Conservation (phyloP, 2,888 invertebrate genomes). For the Fragum fragum region DNA sequence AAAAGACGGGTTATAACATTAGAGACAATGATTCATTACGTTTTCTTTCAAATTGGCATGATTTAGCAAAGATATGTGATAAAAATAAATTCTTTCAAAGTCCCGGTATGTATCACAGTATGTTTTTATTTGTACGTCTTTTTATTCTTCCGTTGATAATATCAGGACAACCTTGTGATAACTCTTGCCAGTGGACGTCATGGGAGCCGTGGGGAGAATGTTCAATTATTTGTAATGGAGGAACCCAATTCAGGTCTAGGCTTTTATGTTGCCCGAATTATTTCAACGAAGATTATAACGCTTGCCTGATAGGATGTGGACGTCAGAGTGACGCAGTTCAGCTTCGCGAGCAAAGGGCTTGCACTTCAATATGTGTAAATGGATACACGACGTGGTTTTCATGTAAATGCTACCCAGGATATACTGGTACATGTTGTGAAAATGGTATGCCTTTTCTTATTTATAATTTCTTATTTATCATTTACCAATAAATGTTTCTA, state of each 20-base stretch:
- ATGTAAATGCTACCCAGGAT: neutral
- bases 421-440: neutral
- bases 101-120: too few species aligned
- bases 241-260: neutral
- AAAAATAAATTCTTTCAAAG: too few species aligned
- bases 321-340: slow-evolving; percentile 3
- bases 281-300: neutral
- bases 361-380: neutral
- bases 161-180: too few species aligned
- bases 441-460: neutral
- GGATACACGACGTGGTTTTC: neutral
- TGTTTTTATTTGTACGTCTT: too few species aligned
- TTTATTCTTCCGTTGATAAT: too few species aligned
- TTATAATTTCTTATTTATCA: too few species aligned
- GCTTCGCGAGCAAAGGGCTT: neutral
- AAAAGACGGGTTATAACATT: too few species aligned
- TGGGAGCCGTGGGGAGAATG: neutral
- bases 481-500: too few species aligned
- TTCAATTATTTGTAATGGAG: neutral
- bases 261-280: neutral
- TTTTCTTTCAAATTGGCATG: too few species aligned
- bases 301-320: neutral
- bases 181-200: neutral
- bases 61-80: too few species aligned
- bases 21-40: too few species aligned